phyloP scores from a whole-genome alignment of 2,888 invertebrate species.

The Catocala fraxini region DNA sequence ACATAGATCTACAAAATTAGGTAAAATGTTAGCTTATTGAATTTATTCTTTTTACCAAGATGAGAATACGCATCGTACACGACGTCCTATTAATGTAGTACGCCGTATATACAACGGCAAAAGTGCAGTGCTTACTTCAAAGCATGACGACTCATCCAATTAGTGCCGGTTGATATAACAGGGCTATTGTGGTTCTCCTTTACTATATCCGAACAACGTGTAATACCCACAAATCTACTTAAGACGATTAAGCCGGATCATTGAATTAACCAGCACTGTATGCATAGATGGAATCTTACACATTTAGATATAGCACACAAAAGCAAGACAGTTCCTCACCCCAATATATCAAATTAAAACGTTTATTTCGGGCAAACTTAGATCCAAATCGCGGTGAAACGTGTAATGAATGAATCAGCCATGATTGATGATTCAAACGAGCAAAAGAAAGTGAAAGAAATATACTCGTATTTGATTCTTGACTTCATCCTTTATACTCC shows the following conservation, averaged over 20 bases:
- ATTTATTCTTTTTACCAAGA: no score
- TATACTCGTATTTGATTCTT: conserved; percentile 44
- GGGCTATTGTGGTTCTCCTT: conserved; percentile 35
- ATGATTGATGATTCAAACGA: conserved; percentile 42
- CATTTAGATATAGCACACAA: neutral
- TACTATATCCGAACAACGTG: conserved; percentile 28
- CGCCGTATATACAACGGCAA: no score
- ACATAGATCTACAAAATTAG: no score
- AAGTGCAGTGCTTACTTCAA: no score
- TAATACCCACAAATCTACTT: conserved; percentile 26
- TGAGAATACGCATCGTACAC: no score
- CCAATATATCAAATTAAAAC: conserved; percentile 4
- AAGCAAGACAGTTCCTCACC: neutral
- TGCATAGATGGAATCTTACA: conserved; percentile 4
- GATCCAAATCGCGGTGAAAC: conserved; percentile 14
- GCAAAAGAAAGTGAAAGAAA: conserved; percentile 37
- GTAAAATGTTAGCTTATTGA: no score
- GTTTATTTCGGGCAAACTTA: conserved; percentile 9
- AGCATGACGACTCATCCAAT: no score
- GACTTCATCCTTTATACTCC: conserved; percentile 37
- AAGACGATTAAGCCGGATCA: conserved; percentile 28
- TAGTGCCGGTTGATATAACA: neutral
- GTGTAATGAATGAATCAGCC: conserved; percentile 41
- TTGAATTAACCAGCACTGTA: conserved; percentile 25
- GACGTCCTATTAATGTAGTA: no score